Conservation (phyloP, 2,797 vertebrate species). For the Acanthurus tractus region DNA sequence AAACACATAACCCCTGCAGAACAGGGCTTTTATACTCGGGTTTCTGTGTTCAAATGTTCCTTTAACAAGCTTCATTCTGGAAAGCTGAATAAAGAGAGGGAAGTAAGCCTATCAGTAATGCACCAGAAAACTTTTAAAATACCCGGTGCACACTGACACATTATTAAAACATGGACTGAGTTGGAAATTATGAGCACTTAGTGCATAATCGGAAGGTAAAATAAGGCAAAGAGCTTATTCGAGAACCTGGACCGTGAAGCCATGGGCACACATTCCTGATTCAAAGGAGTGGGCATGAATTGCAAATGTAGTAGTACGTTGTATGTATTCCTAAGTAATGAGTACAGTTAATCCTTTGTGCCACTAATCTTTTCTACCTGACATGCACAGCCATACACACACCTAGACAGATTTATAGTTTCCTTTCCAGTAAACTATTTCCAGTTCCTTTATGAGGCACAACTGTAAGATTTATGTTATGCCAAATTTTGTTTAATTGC, state of each 20-base stretch:
- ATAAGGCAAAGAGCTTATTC: constrained; percentile 23
- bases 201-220: constrained; percentile 57
- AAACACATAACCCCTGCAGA: too few relatives aligned
- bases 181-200: constrained; percentile 36
- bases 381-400: not conserved
- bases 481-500: not conserved
- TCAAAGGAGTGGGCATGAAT: constrained; percentile 16
- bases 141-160: constrained; percentile 20
- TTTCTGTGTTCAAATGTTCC: constrained; percentile 7
- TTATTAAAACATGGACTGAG: constrained; percentile 40
- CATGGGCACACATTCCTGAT: constrained; percentile 15
- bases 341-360: not conserved
- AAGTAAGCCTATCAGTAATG: constrained; percentile 8
- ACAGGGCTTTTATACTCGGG: too few relatives aligned
- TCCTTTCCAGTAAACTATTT: too few relatives aligned
- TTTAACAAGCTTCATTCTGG: constrained; percentile 16
- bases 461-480: not conserved
- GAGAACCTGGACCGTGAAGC: constrained; percentile 13
- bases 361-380: not conserved
- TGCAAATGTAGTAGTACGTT: constrained; percentile 14
- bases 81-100: constrained; percentile 7
- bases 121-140: constrained; percentile 27
- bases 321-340: constrained; percentile 1
- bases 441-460: not conserved
- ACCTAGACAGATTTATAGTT: not conserved